These are phyloP conservation scores for Athalia circularis DNA, from an alignment of 2,888 invertebrate genomes.

Conservation along the genomic window DNA sequence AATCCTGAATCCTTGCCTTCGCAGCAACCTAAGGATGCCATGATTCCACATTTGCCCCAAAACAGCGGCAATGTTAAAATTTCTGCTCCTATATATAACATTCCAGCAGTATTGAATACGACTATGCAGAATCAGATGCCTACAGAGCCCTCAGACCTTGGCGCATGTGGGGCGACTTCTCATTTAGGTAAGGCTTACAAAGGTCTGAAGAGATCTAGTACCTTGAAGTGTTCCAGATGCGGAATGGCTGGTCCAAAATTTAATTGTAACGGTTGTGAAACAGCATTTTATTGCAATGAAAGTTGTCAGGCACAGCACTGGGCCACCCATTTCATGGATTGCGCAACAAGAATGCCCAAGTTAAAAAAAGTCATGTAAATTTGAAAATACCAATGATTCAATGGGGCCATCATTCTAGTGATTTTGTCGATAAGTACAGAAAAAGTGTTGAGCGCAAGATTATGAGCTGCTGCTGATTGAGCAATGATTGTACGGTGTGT, in stretches of 20 bases:
- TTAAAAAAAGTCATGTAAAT: slow-evolving; percentile 64
- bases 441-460: no score
- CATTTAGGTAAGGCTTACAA: slow-evolving; percentile 61
- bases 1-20: neutral
- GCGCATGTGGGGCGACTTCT: slow-evolving; percentile 61
- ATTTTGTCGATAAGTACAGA: no score
- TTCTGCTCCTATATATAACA: neutral
- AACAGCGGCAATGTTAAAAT: neutral
- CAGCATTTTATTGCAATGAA: slow-evolving; percentile 66
- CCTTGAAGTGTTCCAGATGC: slow-evolving; percentile 64
- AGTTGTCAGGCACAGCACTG: slow-evolving; percentile 68
- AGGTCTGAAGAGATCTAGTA: slow-evolving; percentile 46
- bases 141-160: neutral
- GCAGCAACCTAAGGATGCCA: neutral
- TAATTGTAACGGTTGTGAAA: slow-evolving; percentile 69
- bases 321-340: slow-evolving; percentile 63
- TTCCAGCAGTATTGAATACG: neutral
- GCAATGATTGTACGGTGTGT: no score
- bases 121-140: slow-evolving; percentile 2
- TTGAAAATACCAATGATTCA: neutral
- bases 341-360: slow-evolving; percentile 69
- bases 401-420: no score
- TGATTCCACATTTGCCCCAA: neutral
- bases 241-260: slow-evolving; percentile 60
- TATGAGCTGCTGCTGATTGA: no score